These are phyloP conservation scores for Cydia splendana DNA, from an alignment of 1,140 invertebrate species.

Conservation along the genomic window DNA sequence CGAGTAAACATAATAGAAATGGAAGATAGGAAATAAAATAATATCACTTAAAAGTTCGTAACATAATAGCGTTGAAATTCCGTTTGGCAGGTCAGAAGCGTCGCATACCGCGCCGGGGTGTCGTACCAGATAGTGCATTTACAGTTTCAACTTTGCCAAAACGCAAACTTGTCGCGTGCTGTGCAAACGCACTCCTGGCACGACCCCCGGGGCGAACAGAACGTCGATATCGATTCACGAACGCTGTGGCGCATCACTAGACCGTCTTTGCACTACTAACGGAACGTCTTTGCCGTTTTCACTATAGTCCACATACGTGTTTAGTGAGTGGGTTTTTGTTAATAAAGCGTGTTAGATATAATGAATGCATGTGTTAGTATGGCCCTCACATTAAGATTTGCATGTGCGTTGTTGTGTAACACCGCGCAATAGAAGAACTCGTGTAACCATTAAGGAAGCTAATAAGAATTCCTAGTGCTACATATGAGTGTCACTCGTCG, in stretches of 20 bases:
- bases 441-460: constrained; percentile 34
- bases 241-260: constrained; percentile 58
- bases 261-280: constrained; percentile 62
- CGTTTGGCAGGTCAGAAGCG: constrained; percentile 59
- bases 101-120: constrained; percentile 84
- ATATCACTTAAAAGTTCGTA: constrained; percentile 33
- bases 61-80: constrained; percentile 39
- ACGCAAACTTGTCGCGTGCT: constrained; percentile 78
- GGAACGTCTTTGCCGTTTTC: constrained; percentile 64
- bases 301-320: constrained; percentile 47
- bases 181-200: constrained; percentile 99
- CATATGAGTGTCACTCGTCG: constrained; percentile 48
- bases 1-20: constrained; percentile 35
- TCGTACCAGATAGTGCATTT: constrained; percentile 99
- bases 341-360: constrained; percentile 40
- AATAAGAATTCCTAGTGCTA: constrained; percentile 54
- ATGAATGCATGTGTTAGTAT: constrained; percentile 38
- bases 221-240: constrained; percentile 64
- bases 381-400: constrained; percentile 4
- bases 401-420: constrained; percentile 8
- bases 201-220: constrained; percentile 87
- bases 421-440: constrained; percentile 27
- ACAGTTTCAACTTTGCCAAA: constrained; percentile 88
- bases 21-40: constrained; percentile 20
- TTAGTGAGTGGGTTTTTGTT: constrained; percentile 33